These are phyloP conservation scores for Drosophila santomea DNA, from an alignment of 1,140 invertebrate genomes.

Conservation along the genomic window DNA sequence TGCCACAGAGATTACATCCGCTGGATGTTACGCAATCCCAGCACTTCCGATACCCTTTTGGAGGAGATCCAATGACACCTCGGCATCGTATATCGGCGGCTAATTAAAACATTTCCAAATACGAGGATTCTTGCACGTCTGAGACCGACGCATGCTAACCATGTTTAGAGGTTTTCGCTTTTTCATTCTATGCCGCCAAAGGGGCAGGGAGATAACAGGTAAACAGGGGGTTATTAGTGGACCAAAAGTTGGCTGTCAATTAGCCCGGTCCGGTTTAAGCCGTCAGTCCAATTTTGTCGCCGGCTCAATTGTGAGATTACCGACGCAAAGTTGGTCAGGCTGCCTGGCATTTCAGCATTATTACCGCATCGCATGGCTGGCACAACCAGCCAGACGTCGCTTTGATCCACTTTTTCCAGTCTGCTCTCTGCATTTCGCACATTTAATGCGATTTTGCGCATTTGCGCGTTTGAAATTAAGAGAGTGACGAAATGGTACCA, in stretches of 20 bases:
- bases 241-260: slow-evolving; percentile 66
- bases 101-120: slow-evolving; percentile 76
- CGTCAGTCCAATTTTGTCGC: slow-evolving; percentile 71
- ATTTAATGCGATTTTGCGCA: slow-evolving; percentile 80
- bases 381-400: slow-evolving; percentile 44
- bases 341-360: slow-evolving; percentile 68
- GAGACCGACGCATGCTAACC: slow-evolving; percentile 52
- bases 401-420: slow-evolving; percentile 77
- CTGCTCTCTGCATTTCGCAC: slow-evolving; percentile 63
- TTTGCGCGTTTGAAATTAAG: slow-evolving; percentile 80
- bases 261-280: slow-evolving; percentile 67
- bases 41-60: slow-evolving; percentile 46
- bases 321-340: slow-evolving; percentile 62
- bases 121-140: slow-evolving; percentile 65
- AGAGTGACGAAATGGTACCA: slow-evolving; percentile 71
- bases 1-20: slow-evolving; percentile 29
- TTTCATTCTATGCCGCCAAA: slow-evolving; percentile 58
- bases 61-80: slow-evolving; percentile 29
- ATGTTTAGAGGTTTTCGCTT: slow-evolving; percentile 38
- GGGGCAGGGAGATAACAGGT: not conserved
- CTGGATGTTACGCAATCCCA: slow-evolving; percentile 24
- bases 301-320: slow-evolving; percentile 63
- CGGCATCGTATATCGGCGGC: slow-evolving; percentile 3
- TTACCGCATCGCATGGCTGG: slow-evolving; percentile 66
- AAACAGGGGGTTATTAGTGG: slow-evolving; percentile 57